Evolutionary conservation across 2,113 vertebrate genomes (phyloP).

Genomic region (Lucifuga dentata): DNA sequence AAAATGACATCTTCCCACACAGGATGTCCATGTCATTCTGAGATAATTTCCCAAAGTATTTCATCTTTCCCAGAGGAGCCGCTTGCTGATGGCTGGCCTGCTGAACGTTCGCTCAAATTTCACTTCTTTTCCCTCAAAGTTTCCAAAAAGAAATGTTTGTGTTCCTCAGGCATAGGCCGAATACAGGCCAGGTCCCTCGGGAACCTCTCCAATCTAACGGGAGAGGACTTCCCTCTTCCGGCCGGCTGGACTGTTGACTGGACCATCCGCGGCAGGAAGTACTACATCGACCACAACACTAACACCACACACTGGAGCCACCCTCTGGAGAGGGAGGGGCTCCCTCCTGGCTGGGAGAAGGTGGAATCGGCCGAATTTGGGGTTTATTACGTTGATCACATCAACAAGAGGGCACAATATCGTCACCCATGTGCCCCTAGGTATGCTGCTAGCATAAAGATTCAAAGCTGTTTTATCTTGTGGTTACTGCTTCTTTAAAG

Average conservation of each 20-base stretch:
- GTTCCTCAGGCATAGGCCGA: conserved; percentile 89
- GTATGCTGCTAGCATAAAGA: conserved; percentile 64
- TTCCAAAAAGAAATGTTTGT: conserved; percentile 56
- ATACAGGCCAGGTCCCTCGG: conserved; percentile 96
- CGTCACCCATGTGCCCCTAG: conserved; percentile 97
- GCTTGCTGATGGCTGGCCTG: conserved; percentile 27
- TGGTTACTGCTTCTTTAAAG: too few relatives aligned
- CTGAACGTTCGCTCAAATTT: conserved; percentile 43
- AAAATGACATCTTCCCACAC: conserved; percentile 62
- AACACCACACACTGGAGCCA: conserved; percentile 99
- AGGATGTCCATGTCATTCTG: conserved; percentile 13
- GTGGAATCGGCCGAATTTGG: conserved; percentile 96
- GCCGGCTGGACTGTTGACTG: conserved; percentile 97
- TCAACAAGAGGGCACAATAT: conserved; percentile 96
- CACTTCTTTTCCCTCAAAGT: conserved; percentile 22
- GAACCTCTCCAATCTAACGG: conserved; percentile 91
- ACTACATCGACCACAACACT: conserved; percentile 98
- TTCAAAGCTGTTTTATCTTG: too few relatives aligned
- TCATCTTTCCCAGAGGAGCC: conserved; percentile 34
- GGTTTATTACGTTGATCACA: conserved; percentile 96
- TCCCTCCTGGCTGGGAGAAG: conserved; percentile 96
- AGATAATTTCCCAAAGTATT: conserved; percentile 30
- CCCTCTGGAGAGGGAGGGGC: conserved; percentile 94
- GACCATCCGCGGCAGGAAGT: conserved; percentile 97
- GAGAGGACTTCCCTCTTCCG: conserved; percentile 93